Evolutionary conservation across 2,888 invertebrate species (phyloP).

Genomic region (Saturnia pavonia): DNA sequence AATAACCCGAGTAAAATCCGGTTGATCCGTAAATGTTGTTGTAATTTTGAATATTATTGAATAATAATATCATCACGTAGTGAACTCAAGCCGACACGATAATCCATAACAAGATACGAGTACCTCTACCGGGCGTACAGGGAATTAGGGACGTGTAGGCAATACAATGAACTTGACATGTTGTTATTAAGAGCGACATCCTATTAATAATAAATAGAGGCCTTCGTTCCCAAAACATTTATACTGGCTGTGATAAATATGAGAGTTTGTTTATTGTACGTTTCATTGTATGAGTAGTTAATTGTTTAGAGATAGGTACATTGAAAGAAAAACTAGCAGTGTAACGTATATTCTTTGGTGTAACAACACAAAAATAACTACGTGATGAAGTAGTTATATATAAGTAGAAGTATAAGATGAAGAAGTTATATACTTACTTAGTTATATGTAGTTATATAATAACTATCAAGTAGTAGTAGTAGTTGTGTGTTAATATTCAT

Average conservation of each 20-base stretch:
- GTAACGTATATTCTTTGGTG: no score
- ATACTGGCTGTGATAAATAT: conserved; percentile 4
- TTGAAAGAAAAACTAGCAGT: no score
- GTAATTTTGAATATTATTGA: neutral
- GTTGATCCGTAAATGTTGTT: neutral
- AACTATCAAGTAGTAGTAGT: no score
- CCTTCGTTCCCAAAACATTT: conserved; percentile 4
- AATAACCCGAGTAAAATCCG: neutral
- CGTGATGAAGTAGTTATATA: no score
- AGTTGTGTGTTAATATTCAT: no score
- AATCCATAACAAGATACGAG: conserved; percentile 13
- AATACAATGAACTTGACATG: conserved; percentile 14
- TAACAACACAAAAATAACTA: no score
- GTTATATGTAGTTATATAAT: no score
- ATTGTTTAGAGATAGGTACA: neutral
- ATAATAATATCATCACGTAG: conserved; percentile 4
- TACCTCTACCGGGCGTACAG: conserved; percentile 3
- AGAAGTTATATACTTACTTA: no score
- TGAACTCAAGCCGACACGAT: neutral
- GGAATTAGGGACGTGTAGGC: conserved; percentile 13
- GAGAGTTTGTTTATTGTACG: neutral
- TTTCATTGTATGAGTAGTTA: neutral
- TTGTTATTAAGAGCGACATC: conserved; percentile 13
- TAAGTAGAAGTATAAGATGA: no score
- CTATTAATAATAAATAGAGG: conserved; percentile 12